Percentiles rank a stretch among this genome's conserved stretches.
Conservation (phyloP, 2,113 vertebrate genomes). For the Oplegnathus fasciatus region DNA sequence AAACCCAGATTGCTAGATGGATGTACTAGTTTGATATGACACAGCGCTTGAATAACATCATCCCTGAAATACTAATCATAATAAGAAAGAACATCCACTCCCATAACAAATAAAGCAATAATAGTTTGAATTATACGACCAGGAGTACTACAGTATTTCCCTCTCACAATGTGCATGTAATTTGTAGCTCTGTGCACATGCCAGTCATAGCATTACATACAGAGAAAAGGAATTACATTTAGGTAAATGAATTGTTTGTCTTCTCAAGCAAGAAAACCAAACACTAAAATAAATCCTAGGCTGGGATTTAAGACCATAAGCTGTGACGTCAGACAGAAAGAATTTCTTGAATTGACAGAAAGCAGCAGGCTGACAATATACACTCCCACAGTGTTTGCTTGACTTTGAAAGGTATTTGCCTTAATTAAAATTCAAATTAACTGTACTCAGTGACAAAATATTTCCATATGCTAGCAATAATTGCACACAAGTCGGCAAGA, state of each 20-base stretch:
- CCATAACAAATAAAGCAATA: background rate
- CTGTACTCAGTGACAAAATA: background rate
- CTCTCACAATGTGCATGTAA: background rate
- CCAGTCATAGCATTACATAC: background rate
- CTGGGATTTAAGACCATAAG: background rate
- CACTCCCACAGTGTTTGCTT: background rate
- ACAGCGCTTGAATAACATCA: background rate
- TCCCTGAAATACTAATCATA: constrained; percentile 21
- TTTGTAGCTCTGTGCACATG: background rate
- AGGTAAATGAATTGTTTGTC: background rate
- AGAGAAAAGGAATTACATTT: background rate
- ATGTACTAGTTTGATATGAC: constrained; percentile 28
- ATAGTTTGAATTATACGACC: background rate
- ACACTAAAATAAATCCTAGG: background rate
- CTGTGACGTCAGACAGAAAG: constrained; percentile 9
- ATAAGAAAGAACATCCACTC: background rate
- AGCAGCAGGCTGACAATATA: background rate
- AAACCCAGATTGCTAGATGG: background rate
- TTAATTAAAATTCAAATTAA: background rate
- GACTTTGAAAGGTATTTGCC: background rate
- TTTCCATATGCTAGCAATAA: background rate
- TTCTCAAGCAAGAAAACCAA: background rate
- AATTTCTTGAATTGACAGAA: background rate
- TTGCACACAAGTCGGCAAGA: background rate
- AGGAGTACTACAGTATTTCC: background rate